phyloP scores from a whole-genome alignment of 2,888 invertebrate genomes.

The Drosophila leonis region DNA sequence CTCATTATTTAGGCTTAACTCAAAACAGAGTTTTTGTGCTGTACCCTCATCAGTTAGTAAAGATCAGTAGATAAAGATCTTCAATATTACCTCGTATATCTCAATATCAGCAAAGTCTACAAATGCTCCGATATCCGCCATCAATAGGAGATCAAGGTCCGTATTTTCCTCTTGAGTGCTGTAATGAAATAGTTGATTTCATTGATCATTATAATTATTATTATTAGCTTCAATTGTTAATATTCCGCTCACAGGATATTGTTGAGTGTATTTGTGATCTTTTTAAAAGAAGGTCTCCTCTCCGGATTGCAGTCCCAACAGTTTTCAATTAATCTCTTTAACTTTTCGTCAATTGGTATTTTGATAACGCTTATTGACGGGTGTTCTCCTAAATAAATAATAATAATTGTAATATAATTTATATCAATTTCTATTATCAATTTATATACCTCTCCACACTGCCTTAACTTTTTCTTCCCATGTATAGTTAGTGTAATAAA shows the following conservation, averaged over 20 bases:
- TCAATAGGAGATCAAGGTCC: neutral
- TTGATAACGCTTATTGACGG: neutral
- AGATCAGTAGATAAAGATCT: too few relatives aligned
- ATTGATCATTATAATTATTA: too few relatives aligned
- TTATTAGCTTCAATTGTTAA: neutral
- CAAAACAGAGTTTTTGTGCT: too few relatives aligned
- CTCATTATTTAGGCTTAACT: too few relatives aligned
- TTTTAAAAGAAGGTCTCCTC: neutral
- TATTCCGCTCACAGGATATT: neutral
- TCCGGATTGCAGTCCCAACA: neutral
- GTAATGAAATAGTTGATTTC: neutral
- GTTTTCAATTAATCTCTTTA: neutral
- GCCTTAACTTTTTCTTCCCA: neutral
- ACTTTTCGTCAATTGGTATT: neutral
- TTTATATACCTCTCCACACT: neutral
- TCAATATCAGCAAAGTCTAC: neutral
- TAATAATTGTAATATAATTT: too few relatives aligned
- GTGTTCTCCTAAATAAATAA: too few relatives aligned
- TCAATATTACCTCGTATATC: neutral
- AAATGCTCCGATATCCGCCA: neutral
- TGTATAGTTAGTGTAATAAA: neutral
- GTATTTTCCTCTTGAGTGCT: neutral
- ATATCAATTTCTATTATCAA: too few relatives aligned
- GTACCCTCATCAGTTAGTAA: too few relatives aligned
- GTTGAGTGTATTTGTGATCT: neutral